Evolutionary conservation across 1,140 invertebrate species (phyloP).

Genomic region (Drosophila kurseongensis): DNA sequence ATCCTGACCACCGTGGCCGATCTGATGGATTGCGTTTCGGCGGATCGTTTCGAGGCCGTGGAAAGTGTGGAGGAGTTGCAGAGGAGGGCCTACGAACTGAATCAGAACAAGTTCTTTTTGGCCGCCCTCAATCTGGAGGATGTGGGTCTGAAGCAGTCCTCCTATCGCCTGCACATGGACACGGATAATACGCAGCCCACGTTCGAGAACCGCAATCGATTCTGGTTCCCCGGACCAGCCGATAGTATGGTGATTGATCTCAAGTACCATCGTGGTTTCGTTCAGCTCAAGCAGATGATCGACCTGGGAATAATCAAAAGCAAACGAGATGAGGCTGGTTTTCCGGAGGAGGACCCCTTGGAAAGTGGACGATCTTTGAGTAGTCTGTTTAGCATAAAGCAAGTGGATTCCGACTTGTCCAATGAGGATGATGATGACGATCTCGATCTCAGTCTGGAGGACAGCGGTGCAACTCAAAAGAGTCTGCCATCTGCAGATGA

Average conservation of each 20-base stretch:
- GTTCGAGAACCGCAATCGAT: conserved; percentile 86
- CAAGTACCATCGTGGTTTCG: conserved; percentile 88
- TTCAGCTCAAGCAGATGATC: conserved; percentile 88
- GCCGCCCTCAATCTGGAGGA: conserved; percentile 78
- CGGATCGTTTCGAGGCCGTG: conserved; percentile 86
- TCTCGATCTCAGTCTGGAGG: conserved; percentile 30
- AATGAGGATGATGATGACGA: conserved; percentile 55
- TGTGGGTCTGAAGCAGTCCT: conserved; percentile 58
- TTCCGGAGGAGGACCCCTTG: conserved; percentile 2
- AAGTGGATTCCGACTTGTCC: conserved; percentile 25
- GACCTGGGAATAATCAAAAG: conserved; percentile 87
- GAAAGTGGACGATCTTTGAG: background rate
- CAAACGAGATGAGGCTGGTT: conserved; percentile 60
- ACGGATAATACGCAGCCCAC: conserved; percentile 89
- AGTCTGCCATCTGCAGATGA: background rate
- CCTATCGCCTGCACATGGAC: conserved; percentile 89
- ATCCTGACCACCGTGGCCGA: conserved; percentile 84
- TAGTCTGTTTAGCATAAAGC: conserved; percentile 41
- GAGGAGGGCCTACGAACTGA: conserved; percentile 85
- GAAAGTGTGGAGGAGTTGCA: conserved; percentile 85
- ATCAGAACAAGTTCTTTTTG: conserved; percentile 78
- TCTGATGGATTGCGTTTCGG: conserved; percentile 87
- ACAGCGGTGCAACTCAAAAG: background rate
- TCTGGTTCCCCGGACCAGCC: conserved; percentile 89
- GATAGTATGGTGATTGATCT: conserved; percentile 87